Evolutionary conservation across 1,140 invertebrate species (phyloP), one percentile per base, ranked within the genome.

Genomic region (Pectinophora gossypiella): DNA sequence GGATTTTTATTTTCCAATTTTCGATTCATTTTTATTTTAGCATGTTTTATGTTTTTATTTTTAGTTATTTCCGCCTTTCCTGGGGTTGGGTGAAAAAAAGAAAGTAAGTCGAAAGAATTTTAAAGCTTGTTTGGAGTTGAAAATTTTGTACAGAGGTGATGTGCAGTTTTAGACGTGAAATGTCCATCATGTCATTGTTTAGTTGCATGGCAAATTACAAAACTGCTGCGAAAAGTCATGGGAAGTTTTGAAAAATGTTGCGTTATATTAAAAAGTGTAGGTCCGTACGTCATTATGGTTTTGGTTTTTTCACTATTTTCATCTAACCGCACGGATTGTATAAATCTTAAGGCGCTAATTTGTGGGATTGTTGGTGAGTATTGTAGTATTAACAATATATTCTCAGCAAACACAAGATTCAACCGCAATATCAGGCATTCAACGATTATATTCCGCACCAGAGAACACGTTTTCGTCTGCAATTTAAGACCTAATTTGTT

Each of bases 41-140:
- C 57, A 68, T 69, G 61, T 68, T 61, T 56, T 72, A 47, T 76
- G 59, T 80, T 67, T 76, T 80, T 76, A 71, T 82, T 82, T 84
- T 83, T 85, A 85, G 80, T 85, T 84, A 69, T 78, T 82, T 79
- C 79, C 68, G 64, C 70, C 76, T 74, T 74, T 64, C 59, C 64
- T 63, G 68, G 72, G 68, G 56, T 77, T 75, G 68, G 73, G 72
- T 79, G 76, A 61, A 68, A 79, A 68, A 82, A 75, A n/a, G n/a
- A n/a, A 71, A 76, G 81, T 85, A 82, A 85, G 75, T 78, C 59
- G 60, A 57, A 62, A 67, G 69, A 63, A 59, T 69, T 74, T 72
- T 64, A 64, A 61, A 76, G 72, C 75, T 76, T 78, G 68, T 77
- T 70, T 74, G 72, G 67, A 74, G 65, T 72, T 61, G 64, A 54